Evolutionary conservation across 2,113 vertebrate genomes (phyloP).

Genomic region (Rhinoderma darwinii): DNA sequence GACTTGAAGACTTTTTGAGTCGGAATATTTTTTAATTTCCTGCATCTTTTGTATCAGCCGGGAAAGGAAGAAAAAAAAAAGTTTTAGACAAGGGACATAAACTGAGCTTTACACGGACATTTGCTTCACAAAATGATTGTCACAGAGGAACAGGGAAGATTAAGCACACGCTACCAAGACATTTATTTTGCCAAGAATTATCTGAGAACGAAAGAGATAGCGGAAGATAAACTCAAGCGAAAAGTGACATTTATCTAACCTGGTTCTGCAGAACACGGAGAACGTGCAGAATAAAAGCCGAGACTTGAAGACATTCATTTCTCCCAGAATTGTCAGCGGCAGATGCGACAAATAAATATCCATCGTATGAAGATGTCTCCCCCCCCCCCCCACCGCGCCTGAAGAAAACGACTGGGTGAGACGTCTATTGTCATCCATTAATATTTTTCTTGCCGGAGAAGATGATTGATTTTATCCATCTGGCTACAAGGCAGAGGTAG

Average conservation of each 20-base stretch:
- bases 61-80: background rate
- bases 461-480: conserved; percentile 70
- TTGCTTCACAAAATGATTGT: conserved; percentile 42
- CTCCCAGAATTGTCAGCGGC: conserved; percentile 33
- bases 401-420: background rate
- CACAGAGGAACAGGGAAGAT: conserved; percentile 49
- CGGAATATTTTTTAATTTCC: background rate
- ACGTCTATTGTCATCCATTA: conserved; percentile 59
- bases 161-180: conserved; percentile 11
- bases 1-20: background rate
- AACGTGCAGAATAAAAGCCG: conserved; percentile 36
- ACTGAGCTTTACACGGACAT: conserved; percentile 26
- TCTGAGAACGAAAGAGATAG: conserved; percentile 26
- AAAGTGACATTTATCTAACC: conserved; percentile 39
- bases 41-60: background rate
- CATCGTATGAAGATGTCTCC: conserved; percentile 35
- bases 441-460: conserved; percentile 58
- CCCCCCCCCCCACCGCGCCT: background rate
- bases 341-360: conserved; percentile 50
- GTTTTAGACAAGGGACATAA: conserved; percentile 33
- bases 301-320: conserved; percentile 27
- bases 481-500: conserved; percentile 61
- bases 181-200: conserved; percentile 23
- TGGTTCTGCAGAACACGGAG: background rate
- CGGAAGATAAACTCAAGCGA: conserved; percentile 43